Percentiles rank a stretch among this genome's conserved stretches.
Evolutionary conservation across 2,113 vertebrate genomes (phyloP).

Genomic region (Rhipidura dahli): DNA sequence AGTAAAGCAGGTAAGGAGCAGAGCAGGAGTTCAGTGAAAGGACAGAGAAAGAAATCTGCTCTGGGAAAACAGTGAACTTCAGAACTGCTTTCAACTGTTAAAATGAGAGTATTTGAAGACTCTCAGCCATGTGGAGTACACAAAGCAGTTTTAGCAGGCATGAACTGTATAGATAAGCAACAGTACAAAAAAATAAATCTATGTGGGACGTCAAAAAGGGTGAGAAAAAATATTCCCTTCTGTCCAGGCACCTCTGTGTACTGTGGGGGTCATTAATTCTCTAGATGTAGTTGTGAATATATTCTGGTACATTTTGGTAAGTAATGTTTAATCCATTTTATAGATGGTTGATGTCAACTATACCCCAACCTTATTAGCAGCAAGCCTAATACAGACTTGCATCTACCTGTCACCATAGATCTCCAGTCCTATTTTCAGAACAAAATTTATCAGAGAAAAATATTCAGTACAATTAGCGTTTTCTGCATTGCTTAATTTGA

Average conservation of each 20-base stretch:
- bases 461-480: background rate
- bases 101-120: background rate
- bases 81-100: background rate
- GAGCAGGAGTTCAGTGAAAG: background rate
- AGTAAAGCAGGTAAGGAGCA: background rate
- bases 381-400: background rate
- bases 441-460: background rate
- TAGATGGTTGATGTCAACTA: background rate
- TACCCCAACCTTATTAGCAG: background rate
- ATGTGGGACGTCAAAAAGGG: background rate
- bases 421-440: background rate
- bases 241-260: background rate
- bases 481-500: background rate
- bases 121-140: background rate
- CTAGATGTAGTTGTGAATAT: background rate
- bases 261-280: background rate
- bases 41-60: background rate
- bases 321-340: slow-evolving; percentile 22
- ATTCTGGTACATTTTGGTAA: background rate
- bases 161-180: background rate
- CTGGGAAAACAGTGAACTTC: background rate
- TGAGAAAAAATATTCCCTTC: background rate
- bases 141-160: background rate
- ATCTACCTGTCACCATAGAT: background rate
- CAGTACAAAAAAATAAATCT: background rate